phyloP scores from a whole-genome alignment of 1,140 invertebrate genomes.

The Acyrthosiphon pisum region DNA sequence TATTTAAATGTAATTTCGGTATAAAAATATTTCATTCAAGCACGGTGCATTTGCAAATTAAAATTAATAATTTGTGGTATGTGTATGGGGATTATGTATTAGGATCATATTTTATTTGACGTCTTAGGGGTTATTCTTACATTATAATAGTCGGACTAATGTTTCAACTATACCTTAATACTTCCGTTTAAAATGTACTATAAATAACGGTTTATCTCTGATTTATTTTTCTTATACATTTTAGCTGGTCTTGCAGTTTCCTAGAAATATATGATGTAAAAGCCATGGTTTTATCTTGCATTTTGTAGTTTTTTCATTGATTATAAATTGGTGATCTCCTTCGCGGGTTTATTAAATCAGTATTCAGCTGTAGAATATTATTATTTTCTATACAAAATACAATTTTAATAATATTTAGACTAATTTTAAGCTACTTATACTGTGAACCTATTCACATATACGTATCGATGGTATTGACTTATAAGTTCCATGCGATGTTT shows the following conservation, averaged over 20 bases:
- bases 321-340: not conserved
- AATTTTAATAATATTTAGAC: too few relatives aligned
- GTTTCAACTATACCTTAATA: not conserved
- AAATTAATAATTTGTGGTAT: not conserved
- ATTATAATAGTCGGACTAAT: not conserved
- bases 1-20: not conserved
- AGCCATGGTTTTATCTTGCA: not conserved
- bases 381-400: not conserved
- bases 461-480: not conserved
- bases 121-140: not conserved
- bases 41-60: not conserved
- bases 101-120: not conserved
- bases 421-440: too few relatives aligned
- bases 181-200: not conserved
- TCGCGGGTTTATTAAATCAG: not conserved
- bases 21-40: not conserved
- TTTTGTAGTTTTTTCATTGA: not conserved
- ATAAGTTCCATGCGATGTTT: not conserved
- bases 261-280: not conserved
- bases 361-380: not conserved
- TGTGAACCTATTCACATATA: not conserved
- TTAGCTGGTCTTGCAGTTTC: not conserved
- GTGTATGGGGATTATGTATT: not conserved
- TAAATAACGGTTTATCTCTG: not conserved
- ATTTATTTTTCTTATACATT: not conserved